Percentiles rank a stretch among this genome's conserved stretches.
Evolutionary conservation across 2,797 vertebrate species (phyloP).

Genomic region (Carcharodon carcharias): DNA sequence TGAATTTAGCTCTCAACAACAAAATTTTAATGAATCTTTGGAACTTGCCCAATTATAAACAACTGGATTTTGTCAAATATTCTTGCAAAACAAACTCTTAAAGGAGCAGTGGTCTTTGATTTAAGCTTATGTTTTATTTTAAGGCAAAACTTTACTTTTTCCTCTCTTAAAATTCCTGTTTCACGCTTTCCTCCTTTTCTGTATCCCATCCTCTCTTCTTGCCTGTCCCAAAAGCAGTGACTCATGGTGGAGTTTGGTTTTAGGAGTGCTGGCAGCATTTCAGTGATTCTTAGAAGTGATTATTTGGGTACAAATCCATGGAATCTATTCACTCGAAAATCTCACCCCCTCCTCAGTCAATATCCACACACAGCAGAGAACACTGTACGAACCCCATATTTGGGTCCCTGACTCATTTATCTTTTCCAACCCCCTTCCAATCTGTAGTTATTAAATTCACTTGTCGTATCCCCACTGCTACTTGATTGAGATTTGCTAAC

Average conservation of each 20-base stretch:
- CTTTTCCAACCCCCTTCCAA: background rate
- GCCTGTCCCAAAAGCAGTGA: background rate
- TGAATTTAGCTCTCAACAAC: background rate
- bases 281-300: background rate
- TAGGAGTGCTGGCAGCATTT: background rate
- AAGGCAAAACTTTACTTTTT: background rate
- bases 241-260: background rate
- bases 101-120: background rate
- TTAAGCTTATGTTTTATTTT: background rate
- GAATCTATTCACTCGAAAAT: background rate
- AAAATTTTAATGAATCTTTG: background rate
- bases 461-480: background rate
- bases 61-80: background rate
- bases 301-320: background rate
- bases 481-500: background rate
- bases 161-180: background rate
- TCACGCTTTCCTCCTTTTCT: background rate
- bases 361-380: background rate
- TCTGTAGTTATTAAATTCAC: background rate
- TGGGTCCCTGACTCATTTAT: background rate
- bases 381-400: background rate
- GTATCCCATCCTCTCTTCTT: background rate
- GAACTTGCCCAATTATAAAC: background rate
- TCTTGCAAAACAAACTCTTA: background rate
- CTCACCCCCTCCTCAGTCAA: background rate